These are phyloP conservation scores for Papilio glaucus DNA, from an alignment of 1,140 invertebrate genomes.

Conservation along the genomic window DNA sequence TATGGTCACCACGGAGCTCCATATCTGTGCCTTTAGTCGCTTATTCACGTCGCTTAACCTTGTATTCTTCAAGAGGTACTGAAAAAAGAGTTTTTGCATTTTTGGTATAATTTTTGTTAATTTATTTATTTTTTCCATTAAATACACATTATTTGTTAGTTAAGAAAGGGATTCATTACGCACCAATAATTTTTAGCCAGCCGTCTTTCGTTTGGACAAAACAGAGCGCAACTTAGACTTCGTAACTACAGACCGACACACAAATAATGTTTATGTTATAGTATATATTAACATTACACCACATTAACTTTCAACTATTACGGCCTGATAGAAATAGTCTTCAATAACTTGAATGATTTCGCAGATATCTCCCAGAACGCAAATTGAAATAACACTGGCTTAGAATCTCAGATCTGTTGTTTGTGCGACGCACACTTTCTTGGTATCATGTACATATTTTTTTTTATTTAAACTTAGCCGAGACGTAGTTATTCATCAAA, in stretches of 20 bases:
- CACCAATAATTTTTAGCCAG: constrained; percentile 13
- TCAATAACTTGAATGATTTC: too few species aligned
- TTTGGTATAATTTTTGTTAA: not conserved
- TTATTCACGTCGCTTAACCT: constrained; percentile 91
- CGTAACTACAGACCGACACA: not conserved
- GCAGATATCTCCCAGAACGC: too few species aligned
- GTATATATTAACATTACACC: too few species aligned
- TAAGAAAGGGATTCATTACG: not conserved
- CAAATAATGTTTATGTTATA: not conserved
- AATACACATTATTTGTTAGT: not conserved
- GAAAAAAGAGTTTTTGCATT: constrained; percentile 63
- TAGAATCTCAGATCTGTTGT: too few species aligned
- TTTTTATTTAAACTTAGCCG: too few species aligned
- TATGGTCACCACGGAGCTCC: constrained; percentile 98
- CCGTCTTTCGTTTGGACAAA: not conserved
- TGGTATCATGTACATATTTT: too few species aligned
- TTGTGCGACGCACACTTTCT: too few species aligned
- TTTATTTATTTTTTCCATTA: not conserved
- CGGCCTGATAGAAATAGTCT: too few species aligned
- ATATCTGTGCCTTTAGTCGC: constrained; percentile 94
- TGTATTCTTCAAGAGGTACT: constrained; percentile 92
- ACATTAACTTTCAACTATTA: too few species aligned
- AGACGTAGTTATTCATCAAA: too few species aligned
- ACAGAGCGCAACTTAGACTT: not conserved
- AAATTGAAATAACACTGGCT: too few species aligned